Conservation (phyloP, 2,797 vertebrate genomes). For the Distichodus sexfasciatus region DNA sequence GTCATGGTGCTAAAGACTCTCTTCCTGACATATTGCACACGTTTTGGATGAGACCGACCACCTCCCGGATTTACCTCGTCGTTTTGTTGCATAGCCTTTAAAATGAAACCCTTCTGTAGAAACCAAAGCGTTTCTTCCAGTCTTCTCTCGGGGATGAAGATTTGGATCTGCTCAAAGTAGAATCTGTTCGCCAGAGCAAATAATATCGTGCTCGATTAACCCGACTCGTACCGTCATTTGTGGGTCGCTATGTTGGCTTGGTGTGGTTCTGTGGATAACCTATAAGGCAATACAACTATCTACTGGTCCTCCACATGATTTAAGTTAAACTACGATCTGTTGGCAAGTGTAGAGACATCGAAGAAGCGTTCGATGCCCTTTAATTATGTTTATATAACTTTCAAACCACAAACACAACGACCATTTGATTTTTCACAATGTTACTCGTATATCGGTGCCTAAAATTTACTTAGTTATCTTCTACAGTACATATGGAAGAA, state of each 20-base stretch:
- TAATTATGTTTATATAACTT: neutral
- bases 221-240: neutral
- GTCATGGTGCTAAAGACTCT: conserved; percentile 27
- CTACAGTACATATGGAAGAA: neutral
- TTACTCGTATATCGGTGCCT: neutral
- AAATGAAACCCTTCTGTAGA: conserved; percentile 15
- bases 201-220: neutral
- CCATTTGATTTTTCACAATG: neutral
- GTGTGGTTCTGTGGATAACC: neutral
- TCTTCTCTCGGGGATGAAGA: neutral
- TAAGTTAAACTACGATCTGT: neutral
- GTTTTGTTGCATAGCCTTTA: conserved; percentile 48
- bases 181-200: neutral
- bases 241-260: no score
- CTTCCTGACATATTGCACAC: conserved; percentile 54
- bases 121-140: conserved; percentile 13
- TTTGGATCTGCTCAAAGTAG: neutral
- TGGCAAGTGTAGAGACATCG: neutral
- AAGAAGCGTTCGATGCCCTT: neutral
- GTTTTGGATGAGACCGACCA: conserved; percentile 17
- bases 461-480: conserved; percentile 6
- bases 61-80: conserved; percentile 8
- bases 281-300: neutral
- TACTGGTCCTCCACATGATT: neutral
- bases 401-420: neutral